Evolutionary conservation across 2,113 vertebrate genomes (phyloP).

Genomic region (Phaethon lepturus): DNA sequence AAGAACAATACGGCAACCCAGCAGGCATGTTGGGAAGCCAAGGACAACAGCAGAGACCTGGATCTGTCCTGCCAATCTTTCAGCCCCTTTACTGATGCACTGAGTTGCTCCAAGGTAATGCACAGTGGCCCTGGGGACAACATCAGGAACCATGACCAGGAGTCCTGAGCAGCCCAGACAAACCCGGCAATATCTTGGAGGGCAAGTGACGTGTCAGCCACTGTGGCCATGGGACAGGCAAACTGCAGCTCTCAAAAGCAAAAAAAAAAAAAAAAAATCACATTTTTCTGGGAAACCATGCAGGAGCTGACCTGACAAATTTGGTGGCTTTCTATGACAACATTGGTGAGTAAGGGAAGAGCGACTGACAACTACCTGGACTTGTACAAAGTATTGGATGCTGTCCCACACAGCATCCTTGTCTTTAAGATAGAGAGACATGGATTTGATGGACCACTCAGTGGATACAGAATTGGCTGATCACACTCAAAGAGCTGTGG

Average conservation of each 20-base stretch:
- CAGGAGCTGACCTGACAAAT: not conserved
- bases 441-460: too few species aligned
- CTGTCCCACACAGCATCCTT: too few species aligned
- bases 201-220: not conserved
- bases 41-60: not conserved
- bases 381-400: too few species aligned
- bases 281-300: not conserved
- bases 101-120: fast-evolving
- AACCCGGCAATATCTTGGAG: not conserved
- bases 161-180: not conserved
- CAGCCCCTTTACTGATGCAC: not conserved
- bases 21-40: not conserved
- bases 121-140: fast-evolving
- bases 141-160: not conserved
- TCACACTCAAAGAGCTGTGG: too few species aligned
- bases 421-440: too few species aligned
- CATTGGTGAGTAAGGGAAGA: too few species aligned
- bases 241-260: not conserved
- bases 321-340: too few species aligned
- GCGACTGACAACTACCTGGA: too few species aligned
- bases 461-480: too few species aligned
- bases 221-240: fast-evolving
- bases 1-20: not conserved
- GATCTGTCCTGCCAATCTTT: not conserved
- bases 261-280: not conserved